These are phyloP conservation scores for Serinus canaria DNA, from an alignment of 2,113 vertebrate species.

Conservation along the genomic window DNA sequence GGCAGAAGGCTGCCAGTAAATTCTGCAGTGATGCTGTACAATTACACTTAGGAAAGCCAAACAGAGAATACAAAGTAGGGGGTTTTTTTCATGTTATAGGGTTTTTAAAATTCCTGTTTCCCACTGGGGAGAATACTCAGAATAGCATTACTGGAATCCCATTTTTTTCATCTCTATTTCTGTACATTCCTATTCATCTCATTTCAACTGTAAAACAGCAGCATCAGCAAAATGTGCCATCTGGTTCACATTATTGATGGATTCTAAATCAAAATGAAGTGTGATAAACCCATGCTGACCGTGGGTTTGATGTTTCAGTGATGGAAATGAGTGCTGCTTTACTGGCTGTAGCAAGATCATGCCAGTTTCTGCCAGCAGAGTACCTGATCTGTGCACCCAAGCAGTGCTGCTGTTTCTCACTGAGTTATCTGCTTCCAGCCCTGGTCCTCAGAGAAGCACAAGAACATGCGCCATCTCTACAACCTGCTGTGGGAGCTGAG, in stretches of 20 bases:
- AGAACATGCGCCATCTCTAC: slow-evolving; percentile 66
- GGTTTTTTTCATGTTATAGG: neutral
- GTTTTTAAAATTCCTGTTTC: neutral
- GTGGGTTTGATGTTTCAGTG: neutral
- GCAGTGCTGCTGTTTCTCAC: neutral
- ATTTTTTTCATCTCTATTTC: neutral
- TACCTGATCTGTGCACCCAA: neutral
- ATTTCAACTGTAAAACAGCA: neutral
- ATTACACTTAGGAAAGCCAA: neutral
- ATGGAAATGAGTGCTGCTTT: neutral
- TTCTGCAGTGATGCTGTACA: neutral
- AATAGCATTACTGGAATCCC: neutral
- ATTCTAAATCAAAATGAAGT: neutral
- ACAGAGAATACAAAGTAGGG: neutral
- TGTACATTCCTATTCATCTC: neutral
- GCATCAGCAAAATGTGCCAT: neutral
- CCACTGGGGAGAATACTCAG: neutral
- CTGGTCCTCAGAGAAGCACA: slow-evolving; percentile 68
- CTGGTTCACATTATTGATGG: neutral
- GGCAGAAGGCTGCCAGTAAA: neutral
- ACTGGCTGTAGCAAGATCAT: neutral
- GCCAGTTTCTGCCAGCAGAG: neutral
- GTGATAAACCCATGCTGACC: neutral
- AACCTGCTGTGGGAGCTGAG: slow-evolving; percentile 72
- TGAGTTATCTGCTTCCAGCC: slow-evolving; percentile 69